Evolutionary conservation across 2,113 vertebrate genomes (phyloP).

Genomic region (Zapornia atra): DNA sequence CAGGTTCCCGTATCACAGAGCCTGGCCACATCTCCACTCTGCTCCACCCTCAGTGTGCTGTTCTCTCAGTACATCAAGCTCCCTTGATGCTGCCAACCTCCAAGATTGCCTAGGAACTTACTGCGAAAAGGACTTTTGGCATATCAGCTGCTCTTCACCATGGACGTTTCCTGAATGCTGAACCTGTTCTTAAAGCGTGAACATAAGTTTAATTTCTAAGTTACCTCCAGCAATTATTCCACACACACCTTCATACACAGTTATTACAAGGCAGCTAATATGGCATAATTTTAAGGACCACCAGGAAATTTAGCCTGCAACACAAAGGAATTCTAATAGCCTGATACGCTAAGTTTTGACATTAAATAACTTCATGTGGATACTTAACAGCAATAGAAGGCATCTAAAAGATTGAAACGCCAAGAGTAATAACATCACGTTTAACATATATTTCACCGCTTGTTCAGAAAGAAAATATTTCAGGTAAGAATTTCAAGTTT

Average conservation of each 20-base stretch:
- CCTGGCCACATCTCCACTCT: no score
- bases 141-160: no score
- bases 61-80: no score
- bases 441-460: neutral
- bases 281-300: constrained; percentile 17
- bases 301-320: constrained; percentile 39
- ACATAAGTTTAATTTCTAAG: no score
- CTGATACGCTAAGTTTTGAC: neutral
- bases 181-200: no score
- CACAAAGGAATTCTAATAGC: neutral
- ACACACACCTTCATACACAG: neutral
- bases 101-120: no score
- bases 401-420: neutral
- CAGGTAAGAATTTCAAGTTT: neutral
- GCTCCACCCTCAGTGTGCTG: no score
- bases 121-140: no score
- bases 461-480: neutral
- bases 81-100: no score
- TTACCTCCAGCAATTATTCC: no score
- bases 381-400: constrained; percentile 6
- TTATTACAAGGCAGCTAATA: constrained; percentile 8
- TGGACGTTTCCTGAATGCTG: no score
- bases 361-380: neutral
- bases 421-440: neutral
- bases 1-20: no score